Evolutionary conservation across 2,797 vertebrate species (phyloP).

Genomic region (Cynopterus sphinx): DNA sequence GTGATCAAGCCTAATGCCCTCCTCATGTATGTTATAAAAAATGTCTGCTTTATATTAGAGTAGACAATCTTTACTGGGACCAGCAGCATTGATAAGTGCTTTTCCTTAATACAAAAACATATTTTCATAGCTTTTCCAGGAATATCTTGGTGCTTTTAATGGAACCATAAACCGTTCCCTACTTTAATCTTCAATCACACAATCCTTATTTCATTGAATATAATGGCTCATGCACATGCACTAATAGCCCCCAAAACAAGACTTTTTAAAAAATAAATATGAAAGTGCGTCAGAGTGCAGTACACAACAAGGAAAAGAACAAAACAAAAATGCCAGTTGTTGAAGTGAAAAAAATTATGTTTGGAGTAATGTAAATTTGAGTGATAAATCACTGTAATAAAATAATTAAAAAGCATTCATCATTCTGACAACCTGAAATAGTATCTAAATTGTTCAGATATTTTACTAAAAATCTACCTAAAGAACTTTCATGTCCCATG

Average conservation of each 20-base stretch:
- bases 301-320: constrained; percentile 9
- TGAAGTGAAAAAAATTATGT: constrained; percentile 56
- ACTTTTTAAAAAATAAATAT: constrained; percentile 33
- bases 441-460: constrained; percentile 70
- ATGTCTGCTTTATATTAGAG: constrained; percentile 33
- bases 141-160: constrained; percentile 65
- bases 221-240: neutral
- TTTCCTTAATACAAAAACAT: constrained; percentile 64
- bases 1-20: constrained; percentile 34
- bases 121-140: constrained; percentile 60
- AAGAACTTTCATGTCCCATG: constrained; percentile 56
- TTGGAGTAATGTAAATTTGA: constrained; percentile 52
- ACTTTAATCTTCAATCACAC: constrained; percentile 64
- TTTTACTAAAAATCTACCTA: constrained; percentile 60
- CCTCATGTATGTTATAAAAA: constrained; percentile 35
- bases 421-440: constrained; percentile 68
- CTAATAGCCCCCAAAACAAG: constrained; percentile 24
- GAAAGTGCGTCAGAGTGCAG: constrained; percentile 37
- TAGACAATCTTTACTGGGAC: neutral
- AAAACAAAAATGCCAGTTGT: constrained; percentile 48
- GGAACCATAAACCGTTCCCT: constrained; percentile 42
- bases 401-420: constrained; percentile 44
- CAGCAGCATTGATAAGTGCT: constrained; percentile 52
- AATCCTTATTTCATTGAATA: constrained; percentile 58
- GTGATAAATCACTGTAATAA: constrained; percentile 65